Base-by-base conservation (phyloP, 1,140 invertebrate species). In the Drusus annulatus region DNA sequence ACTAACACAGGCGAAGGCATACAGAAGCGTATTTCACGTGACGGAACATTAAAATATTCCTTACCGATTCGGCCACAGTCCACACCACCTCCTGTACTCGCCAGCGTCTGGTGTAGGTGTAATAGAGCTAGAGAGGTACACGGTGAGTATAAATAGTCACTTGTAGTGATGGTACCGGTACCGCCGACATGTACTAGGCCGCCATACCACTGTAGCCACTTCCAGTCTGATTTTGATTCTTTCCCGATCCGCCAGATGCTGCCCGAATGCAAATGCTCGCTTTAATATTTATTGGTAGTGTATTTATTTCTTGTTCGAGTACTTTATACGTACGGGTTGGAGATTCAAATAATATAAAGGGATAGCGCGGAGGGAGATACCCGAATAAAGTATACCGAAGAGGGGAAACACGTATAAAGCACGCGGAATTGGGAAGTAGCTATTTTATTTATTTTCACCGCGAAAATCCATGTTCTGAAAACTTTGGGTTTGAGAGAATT, bases 281-380 rank as follows among this genome's bases (percentile, higher is more conserved):
- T 80, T 80, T 80, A 80, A 80, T 80, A 80, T 80, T 80, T 80
- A 80, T 80, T 80, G 74, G 73, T 54, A 80, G 79, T 69, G 68
- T 80, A 80, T 80, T 80, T 69, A 69, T 69, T 69, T 69, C 65
- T 69, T 69, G 28, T 31, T 25, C 23, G 62, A 65, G 62, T 65
- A 65, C 62, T 65, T 50, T 50, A 50, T 69, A 69, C 65, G 31
- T 69, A 45, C 65, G 16, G 36, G 65, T 50, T 17, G 36, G 28
- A 50, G 65, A 69, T 45, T 50, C 28, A 69, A 50, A 50, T 50
- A 69, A 50, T 45, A 50, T 50, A 69, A 69, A 50, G 36, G 65
- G 28, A 17, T 45, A n/a, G 52, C 21, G 65, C n/a, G 65, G 31
- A 25, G 10, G 69, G 69, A 69, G 65, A n/a, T 6, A 23, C 17